phyloP scores from a whole-genome alignment of 2,113 vertebrate species.

The Mesocricetus auratus region DNA sequence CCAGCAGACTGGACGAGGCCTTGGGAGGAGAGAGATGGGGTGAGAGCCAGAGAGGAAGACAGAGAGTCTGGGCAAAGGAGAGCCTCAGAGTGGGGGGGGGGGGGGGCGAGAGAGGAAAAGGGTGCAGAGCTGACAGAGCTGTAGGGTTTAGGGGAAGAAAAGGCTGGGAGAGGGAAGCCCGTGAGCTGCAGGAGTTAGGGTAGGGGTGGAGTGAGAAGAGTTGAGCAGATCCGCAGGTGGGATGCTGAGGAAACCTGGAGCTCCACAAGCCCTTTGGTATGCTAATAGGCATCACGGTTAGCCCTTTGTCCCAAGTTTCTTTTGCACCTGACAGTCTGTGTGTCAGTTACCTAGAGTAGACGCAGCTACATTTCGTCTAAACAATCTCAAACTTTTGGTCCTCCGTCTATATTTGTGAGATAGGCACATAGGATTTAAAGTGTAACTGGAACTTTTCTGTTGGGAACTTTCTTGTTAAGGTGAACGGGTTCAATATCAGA shows the following conservation, averaged over 20 bases:
- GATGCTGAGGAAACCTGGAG: background rate
- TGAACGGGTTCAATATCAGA: background rate
- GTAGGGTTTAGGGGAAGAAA: background rate
- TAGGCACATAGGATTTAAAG: slow-evolving; percentile 23
- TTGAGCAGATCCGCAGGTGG: background rate
- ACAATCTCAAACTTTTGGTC: background rate
- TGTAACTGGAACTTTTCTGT: background rate
- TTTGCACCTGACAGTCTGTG: background rate
- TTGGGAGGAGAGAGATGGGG: background rate
- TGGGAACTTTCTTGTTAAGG: background rate
- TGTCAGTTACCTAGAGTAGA: background rate
- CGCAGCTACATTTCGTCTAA: background rate
- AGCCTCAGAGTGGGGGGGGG: background rate
- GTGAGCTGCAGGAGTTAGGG: background rate
- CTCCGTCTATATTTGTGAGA: background rate
- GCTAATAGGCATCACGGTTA: background rate
- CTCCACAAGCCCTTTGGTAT: background rate
- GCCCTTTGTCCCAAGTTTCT: background rate
- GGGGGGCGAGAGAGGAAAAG: background rate
- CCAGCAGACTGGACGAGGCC: background rate
- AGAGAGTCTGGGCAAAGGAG: background rate
- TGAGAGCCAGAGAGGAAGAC: background rate
- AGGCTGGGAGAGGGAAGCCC: background rate
- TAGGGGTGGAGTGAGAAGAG: background rate
- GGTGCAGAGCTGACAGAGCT: background rate